These are phyloP conservation scores for Lanistes nyassanus DNA, from an alignment of 1,140 invertebrate genomes.

Conservation along the genomic window DNA sequence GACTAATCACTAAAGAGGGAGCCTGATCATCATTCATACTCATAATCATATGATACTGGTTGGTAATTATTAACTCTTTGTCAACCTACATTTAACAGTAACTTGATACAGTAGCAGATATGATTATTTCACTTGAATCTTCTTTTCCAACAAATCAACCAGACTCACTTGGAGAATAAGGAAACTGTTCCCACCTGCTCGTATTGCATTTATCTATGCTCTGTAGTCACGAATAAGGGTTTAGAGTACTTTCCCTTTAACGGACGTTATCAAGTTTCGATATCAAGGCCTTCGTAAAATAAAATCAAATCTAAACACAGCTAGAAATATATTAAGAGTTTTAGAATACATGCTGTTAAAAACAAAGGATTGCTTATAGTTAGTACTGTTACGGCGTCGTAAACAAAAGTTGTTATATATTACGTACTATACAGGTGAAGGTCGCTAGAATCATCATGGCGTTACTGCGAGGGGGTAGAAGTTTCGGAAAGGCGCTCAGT, in stretches of 20 bases:
- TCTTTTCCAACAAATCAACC: too few relatives aligned
- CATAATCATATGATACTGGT: too few relatives aligned
- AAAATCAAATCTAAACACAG: neutral
- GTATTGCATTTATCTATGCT: neutral
- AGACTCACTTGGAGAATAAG: neutral
- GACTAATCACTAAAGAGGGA: too few relatives aligned
- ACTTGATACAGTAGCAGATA: too few relatives aligned
- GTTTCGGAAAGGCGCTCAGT: constrained; percentile 17
- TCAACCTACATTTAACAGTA: too few relatives aligned
- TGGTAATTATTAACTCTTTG: too few relatives aligned
- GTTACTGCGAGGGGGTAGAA: constrained; percentile 19
- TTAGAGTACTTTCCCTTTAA: neutral
- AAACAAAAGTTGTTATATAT: neutral
- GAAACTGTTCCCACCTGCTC: neutral
- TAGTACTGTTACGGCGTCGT: too few relatives aligned
- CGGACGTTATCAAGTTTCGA: neutral
- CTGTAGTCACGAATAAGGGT: neutral
- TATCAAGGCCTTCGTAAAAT: neutral
- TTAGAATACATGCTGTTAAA: too few relatives aligned
- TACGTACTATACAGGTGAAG: neutral
- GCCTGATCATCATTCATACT: too few relatives aligned
- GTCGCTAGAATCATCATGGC: constrained; percentile 28
- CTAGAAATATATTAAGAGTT: neutral
- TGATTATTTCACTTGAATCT: too few relatives aligned
- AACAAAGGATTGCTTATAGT: too few relatives aligned